phyloP scores from a whole-genome alignment of 2,888 invertebrate genomes.

The Sympetrum striolatum region DNA sequence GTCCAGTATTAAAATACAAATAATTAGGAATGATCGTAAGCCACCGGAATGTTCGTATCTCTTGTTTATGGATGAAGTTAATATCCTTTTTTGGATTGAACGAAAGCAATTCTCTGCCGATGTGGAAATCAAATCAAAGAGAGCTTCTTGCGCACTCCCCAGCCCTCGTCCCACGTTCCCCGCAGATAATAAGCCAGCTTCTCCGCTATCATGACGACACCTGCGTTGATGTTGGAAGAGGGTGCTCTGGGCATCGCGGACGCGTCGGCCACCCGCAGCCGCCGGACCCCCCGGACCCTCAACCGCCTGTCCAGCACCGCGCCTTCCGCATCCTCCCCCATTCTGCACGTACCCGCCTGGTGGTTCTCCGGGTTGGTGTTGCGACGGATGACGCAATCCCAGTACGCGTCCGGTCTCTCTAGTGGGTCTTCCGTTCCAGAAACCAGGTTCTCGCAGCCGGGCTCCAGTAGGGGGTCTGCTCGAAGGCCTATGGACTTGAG shows the following conservation, averaged over 20 bases:
- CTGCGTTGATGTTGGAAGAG: constrained; percentile 27
- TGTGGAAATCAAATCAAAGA: too few relatives aligned
- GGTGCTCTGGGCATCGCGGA: background rate
- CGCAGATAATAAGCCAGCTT: constrained; percentile 2
- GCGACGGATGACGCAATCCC: background rate
- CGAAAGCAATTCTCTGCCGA: too few relatives aligned
- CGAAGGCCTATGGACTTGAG: background rate
- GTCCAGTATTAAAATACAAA: too few relatives aligned
- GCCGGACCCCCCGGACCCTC: constrained; percentile 2
- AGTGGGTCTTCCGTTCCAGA: background rate
- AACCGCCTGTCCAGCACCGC: background rate
- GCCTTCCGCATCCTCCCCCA: background rate
- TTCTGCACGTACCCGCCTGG: constrained; percentile 7
- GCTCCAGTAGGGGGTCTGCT: background rate
- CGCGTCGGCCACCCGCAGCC: constrained; percentile 8
- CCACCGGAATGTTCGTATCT: too few relatives aligned
- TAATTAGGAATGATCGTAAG: too few relatives aligned
- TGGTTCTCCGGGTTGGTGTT: constrained; percentile 22
- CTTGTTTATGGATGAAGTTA: too few relatives aligned
- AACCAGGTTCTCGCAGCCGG: background rate
- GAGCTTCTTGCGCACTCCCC: background rate
- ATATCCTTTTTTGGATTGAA: too few relatives aligned
- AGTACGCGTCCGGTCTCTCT: background rate
- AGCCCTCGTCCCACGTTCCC: constrained; percentile 19
- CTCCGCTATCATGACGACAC: background rate